Base-by-base conservation (phyloP, 2,113 vertebrate genomes). In the western clawed frog (Xenopus tropicalis) region DNA sequence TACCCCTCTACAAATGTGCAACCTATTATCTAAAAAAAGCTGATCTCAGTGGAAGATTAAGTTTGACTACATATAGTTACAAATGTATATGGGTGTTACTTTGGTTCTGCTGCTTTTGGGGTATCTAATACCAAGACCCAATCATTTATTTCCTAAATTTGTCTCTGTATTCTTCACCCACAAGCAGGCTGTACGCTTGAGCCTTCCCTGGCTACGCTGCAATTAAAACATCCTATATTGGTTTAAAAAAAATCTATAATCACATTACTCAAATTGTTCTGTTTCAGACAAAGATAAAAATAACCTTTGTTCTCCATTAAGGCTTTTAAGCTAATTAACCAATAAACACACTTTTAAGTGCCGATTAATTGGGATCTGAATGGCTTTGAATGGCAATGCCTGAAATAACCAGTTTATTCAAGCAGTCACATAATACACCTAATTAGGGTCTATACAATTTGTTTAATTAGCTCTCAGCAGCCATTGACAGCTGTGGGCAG, bases 251-350 rank as follows among this genome's bases (percentile, higher is more conserved):
- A 44, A 43, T 1, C 1, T 20, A 10, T 63, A 69, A 65, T 13
- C 59, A 69, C 78, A 0, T 14, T 54, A 54, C 19, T 54, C 17
- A 54, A 54, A 54, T 54, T 46, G 44, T 46, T 46, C 44, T 5
- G 44, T 14, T 19, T 54, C 51, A 54, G 17, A 14, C 4, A 54
- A n/a, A 54, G 51, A 2, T 54, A 54, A 54, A 54, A 54, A 54
- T 54, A 54, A 54, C 51, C 3, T 54, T n/a, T 6, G 3, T 16
- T 1, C 44, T 11, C 51, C 16, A 54, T 54, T 54, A 54, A 54
- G 51, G 51, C 51, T 54, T 54, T 54, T 54, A 54, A 54, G 51
- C 51, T 54, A 54, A 54, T 54, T 54, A 54, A 14, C 51, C 51
- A 54, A 54, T 54, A 54, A 54, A 54, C 51, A 54, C 51, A 54